phyloP scores from a whole-genome alignment of 53 echinoderm and acorn worm genomes.

The Antedon mediterranea region DNA sequence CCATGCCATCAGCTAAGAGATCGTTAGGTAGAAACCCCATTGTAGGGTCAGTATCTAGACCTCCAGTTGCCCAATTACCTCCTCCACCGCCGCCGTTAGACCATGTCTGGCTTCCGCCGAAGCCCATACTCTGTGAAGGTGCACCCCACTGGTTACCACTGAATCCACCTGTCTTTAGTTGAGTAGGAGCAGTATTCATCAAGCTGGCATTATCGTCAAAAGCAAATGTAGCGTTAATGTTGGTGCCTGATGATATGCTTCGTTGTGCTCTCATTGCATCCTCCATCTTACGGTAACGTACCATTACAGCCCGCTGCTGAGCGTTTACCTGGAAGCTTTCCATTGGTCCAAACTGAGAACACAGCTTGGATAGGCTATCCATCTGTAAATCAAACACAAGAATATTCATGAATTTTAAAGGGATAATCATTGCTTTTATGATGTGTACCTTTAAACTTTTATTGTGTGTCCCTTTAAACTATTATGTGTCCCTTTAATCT shows the following conservation, averaged over 20 bases:
- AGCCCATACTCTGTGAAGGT: background rate
- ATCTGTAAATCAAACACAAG: too few relatives aligned
- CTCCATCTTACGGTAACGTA: conserved; percentile 59
- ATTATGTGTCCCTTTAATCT: too few relatives aligned
- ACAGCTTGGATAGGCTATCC: conserved; percentile 59
- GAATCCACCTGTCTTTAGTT: background rate
- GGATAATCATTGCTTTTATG: too few relatives aligned
- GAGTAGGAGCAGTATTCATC: conserved; percentile 13
- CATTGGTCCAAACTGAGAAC: conserved; percentile 63
- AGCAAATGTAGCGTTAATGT: conserved; percentile 46
- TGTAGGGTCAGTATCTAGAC: background rate
- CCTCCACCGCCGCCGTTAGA: conserved; percentile 40
- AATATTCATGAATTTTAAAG: too few relatives aligned
- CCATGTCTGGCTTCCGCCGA: conserved; percentile 66
- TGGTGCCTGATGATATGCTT: conserved; percentile 47
- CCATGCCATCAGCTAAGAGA: background rate
- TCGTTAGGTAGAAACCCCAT: background rate
- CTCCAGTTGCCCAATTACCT: conserved; percentile 15
- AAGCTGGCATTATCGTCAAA: conserved; percentile 51
- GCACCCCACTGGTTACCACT: background rate
- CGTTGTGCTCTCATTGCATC: conserved; percentile 79
- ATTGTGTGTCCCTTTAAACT: too few relatives aligned
- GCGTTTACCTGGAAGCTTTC: conserved; percentile 87
- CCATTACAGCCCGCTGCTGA: conserved; percentile 71
- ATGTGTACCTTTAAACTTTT: too few relatives aligned